phyloP scores from a whole-genome alignment of 2,888 invertebrate species.

The Orchestes rusci region DNA sequence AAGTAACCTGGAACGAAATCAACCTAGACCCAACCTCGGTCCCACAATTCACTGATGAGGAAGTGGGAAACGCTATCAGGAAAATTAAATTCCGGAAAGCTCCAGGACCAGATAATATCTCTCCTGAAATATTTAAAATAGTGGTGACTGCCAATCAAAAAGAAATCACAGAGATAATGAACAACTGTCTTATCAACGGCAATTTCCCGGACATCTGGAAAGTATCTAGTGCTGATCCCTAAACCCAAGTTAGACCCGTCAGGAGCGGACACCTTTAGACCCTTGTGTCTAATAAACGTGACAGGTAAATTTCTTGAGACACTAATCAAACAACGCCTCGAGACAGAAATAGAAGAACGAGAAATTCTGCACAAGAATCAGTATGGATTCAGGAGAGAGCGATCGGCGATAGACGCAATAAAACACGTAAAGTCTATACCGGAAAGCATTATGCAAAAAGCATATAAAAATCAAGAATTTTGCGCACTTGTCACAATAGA shows the following conservation, averaged over 20 bases:
- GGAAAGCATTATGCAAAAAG: background rate
- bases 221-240: background rate
- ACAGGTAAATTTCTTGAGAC: background rate
- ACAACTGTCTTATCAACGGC: background rate
- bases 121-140: background rate
- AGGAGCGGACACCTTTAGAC: background rate
- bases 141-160: background rate
- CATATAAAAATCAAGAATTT: background rate
- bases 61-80: background rate
- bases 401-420: conserved; percentile 2
- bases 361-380: background rate
- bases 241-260: background rate
- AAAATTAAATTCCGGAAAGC: conserved; percentile 2
- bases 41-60: background rate
- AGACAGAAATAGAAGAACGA: background rate
- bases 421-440: background rate
- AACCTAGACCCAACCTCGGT: background rate
- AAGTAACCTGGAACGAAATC: background rate
- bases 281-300: conserved; percentile 2
- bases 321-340: background rate
- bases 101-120: conserved; percentile 5
- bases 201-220: conserved; percentile 3
- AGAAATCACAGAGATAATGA: background rate
- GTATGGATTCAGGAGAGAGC: conserved; percentile 7
- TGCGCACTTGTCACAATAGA: conserved; percentile 7